Conservation (phyloP, 2,888 invertebrate species). For the Standfussiana lucernea region DNA sequence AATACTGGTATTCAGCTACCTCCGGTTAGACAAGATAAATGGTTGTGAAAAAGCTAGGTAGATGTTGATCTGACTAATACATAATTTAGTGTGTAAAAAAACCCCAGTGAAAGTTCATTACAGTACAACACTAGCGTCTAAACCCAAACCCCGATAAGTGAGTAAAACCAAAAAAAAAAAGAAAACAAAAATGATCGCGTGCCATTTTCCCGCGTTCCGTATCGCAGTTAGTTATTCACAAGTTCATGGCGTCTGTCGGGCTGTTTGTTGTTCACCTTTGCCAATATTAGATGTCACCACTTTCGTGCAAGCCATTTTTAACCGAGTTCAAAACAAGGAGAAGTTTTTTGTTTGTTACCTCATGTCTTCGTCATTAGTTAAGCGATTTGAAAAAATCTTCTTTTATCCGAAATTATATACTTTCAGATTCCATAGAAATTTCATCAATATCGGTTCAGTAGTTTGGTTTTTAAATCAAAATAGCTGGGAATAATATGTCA, state of each 20-base stretch:
- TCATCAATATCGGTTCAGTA: too few species aligned
- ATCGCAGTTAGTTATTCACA: constrained; percentile 52
- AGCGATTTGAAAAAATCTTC: too few species aligned
- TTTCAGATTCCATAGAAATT: too few species aligned
- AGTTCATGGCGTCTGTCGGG: constrained; percentile 22
- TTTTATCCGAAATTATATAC: too few species aligned
- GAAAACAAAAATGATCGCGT: background rate
- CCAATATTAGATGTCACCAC: constrained; percentile 48
- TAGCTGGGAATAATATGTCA: too few species aligned
- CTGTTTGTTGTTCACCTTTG: constrained; percentile 58
- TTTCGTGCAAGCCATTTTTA: constrained; percentile 37
- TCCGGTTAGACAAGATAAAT: too few species aligned
- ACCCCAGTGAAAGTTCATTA: background rate
- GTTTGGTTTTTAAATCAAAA: too few species aligned
- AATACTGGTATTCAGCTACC: too few species aligned
- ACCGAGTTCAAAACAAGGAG: too few species aligned
- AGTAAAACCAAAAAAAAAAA: constrained; percentile 22
- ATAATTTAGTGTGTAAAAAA: background rate
- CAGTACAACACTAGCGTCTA: background rate
- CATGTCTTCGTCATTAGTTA: too few species aligned
- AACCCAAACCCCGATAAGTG: background rate
- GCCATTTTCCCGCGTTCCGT: constrained; percentile 29
- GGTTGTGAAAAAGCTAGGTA: too few species aligned
- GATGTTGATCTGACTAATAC: background rate
- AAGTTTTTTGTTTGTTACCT: too few species aligned